Base-by-base conservation (phyloP, 92 coral and sea anemone genomes). In the Palythoa heliodiscus region DNA sequence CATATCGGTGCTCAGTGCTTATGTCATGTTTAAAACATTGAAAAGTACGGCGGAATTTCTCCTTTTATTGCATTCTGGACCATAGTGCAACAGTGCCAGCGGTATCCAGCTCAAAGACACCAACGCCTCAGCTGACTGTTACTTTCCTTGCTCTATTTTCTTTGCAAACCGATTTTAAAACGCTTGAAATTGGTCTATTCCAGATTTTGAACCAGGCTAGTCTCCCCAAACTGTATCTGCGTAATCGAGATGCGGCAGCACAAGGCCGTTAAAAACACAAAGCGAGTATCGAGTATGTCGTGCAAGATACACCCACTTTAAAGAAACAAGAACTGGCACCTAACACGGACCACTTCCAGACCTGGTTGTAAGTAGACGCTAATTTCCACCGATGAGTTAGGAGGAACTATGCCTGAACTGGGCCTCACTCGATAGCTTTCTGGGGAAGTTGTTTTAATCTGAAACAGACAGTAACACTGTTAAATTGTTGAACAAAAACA, bases 391-490 rank as follows among this genome's bases (percentile, higher is more conserved):
- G 93, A 90, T 15, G 98, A 92, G 68, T 61, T 71, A 9, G 93
- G 88, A 78, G 93, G 75, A 76, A 94, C 91, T 15, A 89, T 82
- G 14, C 98, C 98, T 68, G 98, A 93, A 70, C 98, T 94, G 57
- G 98, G 98, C 15, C 95, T 95, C n/a, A 94, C 98, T 13, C 98
- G 95, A 73, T 94, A 94, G 68, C 95, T 90, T 90, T 92, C 98
- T 0, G 98, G 98, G 54, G 98, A 94, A 16, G 98, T 94, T 29
- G 98, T 94, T 73, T 94, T 94, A 0, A 94, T 93, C 98, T 94
- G 73, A 0, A 55, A 52, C 47, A 15, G 24, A 80, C 1, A 52
- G 14, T 13, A 22, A 11, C 12, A 23, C 11, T 52, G 1, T 20
- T 43, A 23, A 20, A 15, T 25, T 3, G 10, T 63, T 19, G 25